These are phyloP conservation scores for Heliconius ismenius DNA, from an alignment of 2,888 invertebrate species.

Conservation along the genomic window DNA sequence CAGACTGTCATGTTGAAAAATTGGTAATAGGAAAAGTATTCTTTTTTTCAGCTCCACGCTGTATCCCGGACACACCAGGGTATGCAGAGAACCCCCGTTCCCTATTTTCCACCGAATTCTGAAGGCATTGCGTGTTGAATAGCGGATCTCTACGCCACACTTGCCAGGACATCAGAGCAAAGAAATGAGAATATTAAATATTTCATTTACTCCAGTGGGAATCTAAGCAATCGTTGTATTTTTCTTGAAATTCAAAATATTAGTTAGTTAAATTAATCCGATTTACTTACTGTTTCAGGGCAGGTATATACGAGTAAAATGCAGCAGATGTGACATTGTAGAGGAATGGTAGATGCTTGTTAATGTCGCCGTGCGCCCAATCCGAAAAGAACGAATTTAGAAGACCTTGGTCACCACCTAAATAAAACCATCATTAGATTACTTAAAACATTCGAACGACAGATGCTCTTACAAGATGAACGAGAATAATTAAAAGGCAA, in stretches of 20 bases:
- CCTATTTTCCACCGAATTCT: too few relatives aligned
- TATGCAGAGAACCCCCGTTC: too few relatives aligned
- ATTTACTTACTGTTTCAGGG: constrained; percentile 95
- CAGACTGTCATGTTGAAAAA: background rate
- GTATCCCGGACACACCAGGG: too few relatives aligned
- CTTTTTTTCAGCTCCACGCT: too few relatives aligned
- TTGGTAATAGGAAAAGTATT: background rate
- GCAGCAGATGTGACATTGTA: constrained; percentile 99
- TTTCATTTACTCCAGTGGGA: too few relatives aligned
- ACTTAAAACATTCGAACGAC: background rate
- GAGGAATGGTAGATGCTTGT: constrained; percentile 96
- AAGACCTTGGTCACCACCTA: constrained; percentile 96
- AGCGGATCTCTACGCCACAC: too few relatives aligned
- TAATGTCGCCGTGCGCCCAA: constrained; percentile 96
- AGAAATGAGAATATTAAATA: too few relatives aligned
- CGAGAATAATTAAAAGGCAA: constrained; percentile 5
- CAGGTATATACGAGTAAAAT: constrained; percentile 98
- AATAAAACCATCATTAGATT: constrained; percentile 10
- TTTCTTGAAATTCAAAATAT: too few relatives aligned
- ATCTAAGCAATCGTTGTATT: too few relatives aligned
- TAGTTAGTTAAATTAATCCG: too few relatives aligned
- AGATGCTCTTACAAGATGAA: background rate
- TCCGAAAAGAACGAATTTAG: constrained; percentile 96
- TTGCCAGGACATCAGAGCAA: too few relatives aligned
- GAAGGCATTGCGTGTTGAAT: too few relatives aligned